Evolutionary conservation across 2,888 invertebrate genomes (phyloP).

Genomic region (Neria commutata): DNA sequence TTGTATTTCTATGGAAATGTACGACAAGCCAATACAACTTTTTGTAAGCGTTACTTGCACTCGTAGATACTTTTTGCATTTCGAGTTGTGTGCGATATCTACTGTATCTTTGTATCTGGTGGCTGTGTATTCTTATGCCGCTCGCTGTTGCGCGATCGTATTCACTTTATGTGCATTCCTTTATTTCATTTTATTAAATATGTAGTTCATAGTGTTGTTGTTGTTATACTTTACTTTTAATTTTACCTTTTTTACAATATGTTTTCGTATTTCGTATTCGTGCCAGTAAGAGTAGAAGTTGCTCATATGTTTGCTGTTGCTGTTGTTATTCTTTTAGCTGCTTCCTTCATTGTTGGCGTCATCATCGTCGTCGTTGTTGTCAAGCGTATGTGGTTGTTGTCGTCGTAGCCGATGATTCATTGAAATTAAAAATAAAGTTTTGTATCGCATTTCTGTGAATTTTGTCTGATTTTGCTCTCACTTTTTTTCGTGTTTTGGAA

Average conservation of each 20-base stretch:
- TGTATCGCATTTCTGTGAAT: conserved; percentile 37
- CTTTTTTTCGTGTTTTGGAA: conserved; percentile 11
- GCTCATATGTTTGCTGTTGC: neutral
- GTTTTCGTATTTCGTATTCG: conserved; percentile 2
- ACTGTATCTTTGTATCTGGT: neutral
- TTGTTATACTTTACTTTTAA: neutral
- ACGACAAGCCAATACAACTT: too few species aligned
- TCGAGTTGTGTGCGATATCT: neutral
- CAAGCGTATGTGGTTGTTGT: conserved; percentile 33
- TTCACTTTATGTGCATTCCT: conserved; percentile 48
- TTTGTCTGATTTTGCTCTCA: conserved; percentile 16
- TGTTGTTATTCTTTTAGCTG: neutral
- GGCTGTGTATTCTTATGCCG: too few species aligned
- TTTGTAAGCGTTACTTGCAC: too few species aligned
- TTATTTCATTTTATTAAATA: conserved; percentile 35
- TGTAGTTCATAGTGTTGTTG: neutral
- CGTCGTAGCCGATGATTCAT: conserved; percentile 42
- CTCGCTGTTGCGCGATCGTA: conserved; percentile 35
- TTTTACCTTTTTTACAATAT: too few species aligned
- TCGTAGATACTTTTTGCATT: too few species aligned
- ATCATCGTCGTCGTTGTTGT: conserved; percentile 19
- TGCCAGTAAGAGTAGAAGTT: too few species aligned
- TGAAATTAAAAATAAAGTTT: conserved; percentile 50
- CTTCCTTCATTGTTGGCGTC: neutral
- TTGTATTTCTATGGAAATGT: too few species aligned